Conservation (phyloP, 1,140 invertebrate species). For the Danaus plexippus region DNA sequence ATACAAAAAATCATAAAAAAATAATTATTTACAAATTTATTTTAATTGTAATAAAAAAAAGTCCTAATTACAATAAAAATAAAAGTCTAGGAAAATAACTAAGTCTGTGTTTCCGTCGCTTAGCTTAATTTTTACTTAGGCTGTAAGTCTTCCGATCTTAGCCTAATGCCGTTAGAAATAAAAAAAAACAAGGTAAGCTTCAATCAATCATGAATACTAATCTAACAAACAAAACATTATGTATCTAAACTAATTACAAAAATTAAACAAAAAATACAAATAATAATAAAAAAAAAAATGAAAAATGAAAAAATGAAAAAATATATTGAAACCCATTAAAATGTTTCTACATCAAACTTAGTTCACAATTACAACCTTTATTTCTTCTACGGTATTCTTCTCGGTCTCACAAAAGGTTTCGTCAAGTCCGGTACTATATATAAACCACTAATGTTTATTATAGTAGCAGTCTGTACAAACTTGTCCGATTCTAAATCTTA, state of each 20-base stretch:
- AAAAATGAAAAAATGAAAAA: constrained; percentile 12
- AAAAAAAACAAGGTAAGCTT: too few species aligned
- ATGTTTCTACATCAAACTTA: constrained; percentile 12
- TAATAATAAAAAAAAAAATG: constrained; percentile 17
- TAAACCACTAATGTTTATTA: constrained; percentile 39
- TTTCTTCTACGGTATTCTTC: constrained; percentile 34
- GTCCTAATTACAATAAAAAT: constrained; percentile 16
- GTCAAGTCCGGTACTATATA: constrained; percentile 23
- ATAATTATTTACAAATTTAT: constrained; percentile 13
- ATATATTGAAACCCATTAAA: constrained; percentile 17
- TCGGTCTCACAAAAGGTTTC: constrained; percentile 32
- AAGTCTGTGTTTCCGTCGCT: neutral
- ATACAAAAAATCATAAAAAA: constrained; percentile 19
- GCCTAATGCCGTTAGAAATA: too few species aligned
- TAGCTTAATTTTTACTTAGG: neutral
- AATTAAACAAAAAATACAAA: constrained; percentile 11
- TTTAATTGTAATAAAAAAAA: constrained; percentile 11
- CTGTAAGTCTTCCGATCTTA: too few species aligned
- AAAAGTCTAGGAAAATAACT: constrained; percentile 1
- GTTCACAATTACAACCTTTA: constrained; percentile 42
- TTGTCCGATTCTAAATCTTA: constrained; percentile 39
- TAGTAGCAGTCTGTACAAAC: constrained; percentile 44
- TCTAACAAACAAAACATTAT: neutral
- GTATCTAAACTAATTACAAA: constrained; percentile 11
- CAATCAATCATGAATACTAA: neutral